Conservation (phyloP, 2,888 invertebrate genomes). For the Entomobrya multifasciata region DNA sequence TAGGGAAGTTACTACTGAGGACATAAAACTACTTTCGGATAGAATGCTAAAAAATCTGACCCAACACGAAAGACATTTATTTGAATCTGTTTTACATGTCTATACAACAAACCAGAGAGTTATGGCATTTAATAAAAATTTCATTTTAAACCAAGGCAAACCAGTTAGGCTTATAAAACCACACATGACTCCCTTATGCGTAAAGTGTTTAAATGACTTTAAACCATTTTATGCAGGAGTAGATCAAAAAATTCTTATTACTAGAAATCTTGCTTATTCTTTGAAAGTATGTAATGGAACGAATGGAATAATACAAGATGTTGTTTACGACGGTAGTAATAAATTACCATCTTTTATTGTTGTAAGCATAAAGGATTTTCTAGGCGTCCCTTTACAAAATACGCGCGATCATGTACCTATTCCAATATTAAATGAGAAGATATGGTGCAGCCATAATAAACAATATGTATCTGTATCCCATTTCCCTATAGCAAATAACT, state of each 20-base stretch:
- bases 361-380: background rate
- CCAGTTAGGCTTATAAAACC: conserved; percentile 6
- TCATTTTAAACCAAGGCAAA: background rate
- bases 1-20: background rate
- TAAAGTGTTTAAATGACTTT: background rate
- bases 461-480: background rate
- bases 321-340: background rate
- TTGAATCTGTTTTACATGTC: background rate
- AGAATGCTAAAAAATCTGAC: background rate
- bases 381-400: background rate
- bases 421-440: background rate
- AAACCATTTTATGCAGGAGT: background rate
- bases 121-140: background rate
- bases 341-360: background rate
- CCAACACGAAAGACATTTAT: background rate
- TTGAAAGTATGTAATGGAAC: background rate
- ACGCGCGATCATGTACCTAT: background rate
- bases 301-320: background rate
- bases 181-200: background rate
- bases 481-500: background rate
- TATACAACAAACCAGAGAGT: background rate
- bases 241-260: background rate
- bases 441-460: background rate
- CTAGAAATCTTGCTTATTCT: background rate
- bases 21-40: background rate